These are phyloP conservation scores for Neoascia interrupta DNA, from an alignment of 2,888 invertebrate genomes.

Conservation along the genomic window DNA sequence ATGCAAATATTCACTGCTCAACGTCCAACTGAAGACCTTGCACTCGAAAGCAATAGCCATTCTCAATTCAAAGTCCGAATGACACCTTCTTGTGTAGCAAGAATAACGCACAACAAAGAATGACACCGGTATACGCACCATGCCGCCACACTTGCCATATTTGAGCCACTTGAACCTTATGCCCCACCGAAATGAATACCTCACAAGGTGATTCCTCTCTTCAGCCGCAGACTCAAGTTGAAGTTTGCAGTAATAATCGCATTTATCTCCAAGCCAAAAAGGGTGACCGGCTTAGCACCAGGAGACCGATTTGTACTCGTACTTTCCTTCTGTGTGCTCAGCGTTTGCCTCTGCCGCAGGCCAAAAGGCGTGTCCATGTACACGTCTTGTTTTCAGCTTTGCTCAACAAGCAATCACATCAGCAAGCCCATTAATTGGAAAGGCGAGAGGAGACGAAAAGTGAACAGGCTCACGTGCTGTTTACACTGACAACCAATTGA, in stretches of 20 bases:
- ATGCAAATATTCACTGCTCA: background rate
- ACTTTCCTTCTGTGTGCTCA: constrained; percentile 7
- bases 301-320: no score
- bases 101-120: no score
- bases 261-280: constrained; percentile 6
- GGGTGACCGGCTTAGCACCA: constrained; percentile 1
- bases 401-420: no score
- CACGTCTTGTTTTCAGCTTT: constrained; percentile 10
- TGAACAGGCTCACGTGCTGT: constrained; percentile 5
- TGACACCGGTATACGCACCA: no score
- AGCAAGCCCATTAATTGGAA: constrained; percentile 10
- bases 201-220: constrained; percentile 50
- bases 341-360: constrained; percentile 26
- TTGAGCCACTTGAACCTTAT: background rate
- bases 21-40: constrained; percentile 14
- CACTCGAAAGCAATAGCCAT: constrained; percentile 26
- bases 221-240: constrained; percentile 48
- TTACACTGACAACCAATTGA: no score
- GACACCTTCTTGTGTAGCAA: no score
- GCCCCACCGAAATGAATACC: constrained; percentile 7
- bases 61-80: no score
- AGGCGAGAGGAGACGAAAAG: constrained; percentile 29
- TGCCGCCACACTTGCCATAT: background rate
- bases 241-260: constrained; percentile 59
- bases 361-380: constrained; percentile 61